Evolutionary conservation across 2,797 vertebrate genomes (phyloP).

Genomic region (Ceryle rudis): DNA sequence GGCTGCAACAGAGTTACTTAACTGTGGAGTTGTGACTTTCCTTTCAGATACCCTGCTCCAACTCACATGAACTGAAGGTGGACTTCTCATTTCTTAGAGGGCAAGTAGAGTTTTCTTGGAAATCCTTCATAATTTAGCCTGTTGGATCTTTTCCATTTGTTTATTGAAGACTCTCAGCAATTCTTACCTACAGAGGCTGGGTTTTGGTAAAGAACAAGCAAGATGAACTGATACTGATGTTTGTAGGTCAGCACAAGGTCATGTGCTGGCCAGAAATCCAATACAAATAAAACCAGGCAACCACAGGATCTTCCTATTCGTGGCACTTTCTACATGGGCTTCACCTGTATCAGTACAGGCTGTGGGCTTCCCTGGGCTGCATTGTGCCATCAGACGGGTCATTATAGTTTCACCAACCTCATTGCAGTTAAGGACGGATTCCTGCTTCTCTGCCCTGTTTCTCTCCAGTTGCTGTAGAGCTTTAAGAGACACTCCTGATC

Average conservation of each 20-base stretch:
- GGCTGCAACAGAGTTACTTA: not conserved
- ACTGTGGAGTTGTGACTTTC: not conserved
- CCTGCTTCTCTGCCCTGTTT: not conserved
- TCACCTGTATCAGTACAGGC: rapidly evolving
- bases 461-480: not conserved
- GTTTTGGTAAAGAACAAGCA: not conserved
- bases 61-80: not conserved
- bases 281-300: not conserved
- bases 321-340: not conserved
- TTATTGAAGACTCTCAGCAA: not conserved
- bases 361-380: not conserved
- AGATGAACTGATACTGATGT: not conserved
- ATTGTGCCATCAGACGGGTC: not conserved
- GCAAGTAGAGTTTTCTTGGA: not conserved
- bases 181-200: not conserved
- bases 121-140: not conserved
- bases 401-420: not conserved
- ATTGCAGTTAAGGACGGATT: not conserved
- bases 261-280: not conserved
- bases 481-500: not conserved
- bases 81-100: not conserved
- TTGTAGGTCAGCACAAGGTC: not conserved
- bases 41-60: not conserved
- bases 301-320: not conserved
- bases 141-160: not conserved